phyloP scores from a whole-genome alignment of 2,888 invertebrate species.

The Petrophora chlorosata region DNA sequence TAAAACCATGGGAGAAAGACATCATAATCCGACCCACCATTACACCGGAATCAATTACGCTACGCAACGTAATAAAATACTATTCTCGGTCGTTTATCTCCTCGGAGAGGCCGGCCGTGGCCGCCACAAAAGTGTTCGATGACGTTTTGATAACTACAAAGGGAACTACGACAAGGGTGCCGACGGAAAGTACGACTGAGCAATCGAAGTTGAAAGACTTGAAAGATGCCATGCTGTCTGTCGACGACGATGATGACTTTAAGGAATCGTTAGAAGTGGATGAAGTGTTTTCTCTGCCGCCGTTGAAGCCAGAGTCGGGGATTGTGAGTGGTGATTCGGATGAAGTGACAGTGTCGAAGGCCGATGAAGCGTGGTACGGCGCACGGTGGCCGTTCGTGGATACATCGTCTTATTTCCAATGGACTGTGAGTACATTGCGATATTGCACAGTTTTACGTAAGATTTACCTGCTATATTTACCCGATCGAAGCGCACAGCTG shows the following conservation, averaged over 20 bases:
- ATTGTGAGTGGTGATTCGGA: slow-evolving; percentile 59
- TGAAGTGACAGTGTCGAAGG: slow-evolving; percentile 73
- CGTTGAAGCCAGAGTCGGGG: slow-evolving; percentile 64
- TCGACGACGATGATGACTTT: slow-evolving; percentile 76
- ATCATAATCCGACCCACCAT: slow-evolving; percentile 69
- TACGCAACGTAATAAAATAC: slow-evolving; percentile 63
- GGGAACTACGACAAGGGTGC: slow-evolving; percentile 52
- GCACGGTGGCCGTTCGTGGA: slow-evolving; percentile 86
- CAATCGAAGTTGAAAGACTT: slow-evolving; percentile 65
- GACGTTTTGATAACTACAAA: slow-evolving; percentile 71
- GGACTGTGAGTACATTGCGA: slow-evolving; percentile 82
- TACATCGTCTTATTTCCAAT: slow-evolving; percentile 86
- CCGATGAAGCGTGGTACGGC: slow-evolving; percentile 83
- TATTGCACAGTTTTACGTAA: slow-evolving; percentile 41
- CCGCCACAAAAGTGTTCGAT: slow-evolving; percentile 60
- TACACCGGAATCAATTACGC: slow-evolving; percentile 63
- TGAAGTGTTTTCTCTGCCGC: slow-evolving; percentile 75
- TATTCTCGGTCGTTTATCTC: slow-evolving; percentile 58
- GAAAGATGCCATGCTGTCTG: slow-evolving; percentile 72
- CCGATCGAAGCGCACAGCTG: slow-evolving; percentile 39
- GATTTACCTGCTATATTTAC: slow-evolving; percentile 38
- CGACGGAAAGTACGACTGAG: slow-evolving; percentile 57
- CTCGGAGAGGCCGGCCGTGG: slow-evolving; percentile 57
- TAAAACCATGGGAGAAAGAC: slow-evolving; percentile 73
- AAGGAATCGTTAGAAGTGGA: slow-evolving; percentile 76